Evolutionary conservation across 2,113 vertebrate species (phyloP).

Genomic region (Mastomys natalensis): DNA sequence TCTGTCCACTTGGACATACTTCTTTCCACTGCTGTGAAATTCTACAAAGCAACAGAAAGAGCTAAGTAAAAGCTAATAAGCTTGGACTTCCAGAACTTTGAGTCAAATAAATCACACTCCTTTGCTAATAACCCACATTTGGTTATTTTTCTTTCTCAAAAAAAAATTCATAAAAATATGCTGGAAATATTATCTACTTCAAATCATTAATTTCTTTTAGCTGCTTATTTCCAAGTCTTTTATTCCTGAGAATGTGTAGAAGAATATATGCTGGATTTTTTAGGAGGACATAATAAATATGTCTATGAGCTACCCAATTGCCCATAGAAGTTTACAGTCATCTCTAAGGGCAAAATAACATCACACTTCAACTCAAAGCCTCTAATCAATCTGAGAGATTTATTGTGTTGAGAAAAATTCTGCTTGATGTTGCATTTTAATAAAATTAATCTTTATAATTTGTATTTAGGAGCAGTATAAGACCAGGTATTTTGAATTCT

Average conservation of each 20-base stretch:
- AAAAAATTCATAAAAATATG: neutral
- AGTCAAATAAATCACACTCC: neutral
- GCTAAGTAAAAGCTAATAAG: neutral
- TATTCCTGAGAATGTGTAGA: neutral
- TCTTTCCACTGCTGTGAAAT: neutral
- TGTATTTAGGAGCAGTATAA: conserved; percentile 51
- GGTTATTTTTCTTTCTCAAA: neutral
- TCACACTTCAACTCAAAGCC: conserved; percentile 58
- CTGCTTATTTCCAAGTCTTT: neutral
- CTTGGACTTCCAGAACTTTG: neutral
- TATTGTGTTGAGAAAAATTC: conserved; percentile 56
- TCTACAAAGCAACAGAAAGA: neutral
- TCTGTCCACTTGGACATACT: neutral
- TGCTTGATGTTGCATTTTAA: conserved; percentile 71
- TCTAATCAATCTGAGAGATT: conserved; percentile 59
- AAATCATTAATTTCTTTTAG: neutral
- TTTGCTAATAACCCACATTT: neutral
- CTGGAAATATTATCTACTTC: neutral
- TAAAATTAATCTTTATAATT: conserved; percentile 80
- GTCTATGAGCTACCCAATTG: conserved; percentile 58
- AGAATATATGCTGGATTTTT: neutral
- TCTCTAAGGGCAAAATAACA: conserved; percentile 62
- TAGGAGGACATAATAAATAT: neutral
- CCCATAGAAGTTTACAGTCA: conserved; percentile 37
- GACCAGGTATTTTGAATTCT: conserved; percentile 59